These are phyloP conservation scores for Riptortus pedestris DNA, from an alignment of 1,140 invertebrate species.

Conservation along the genomic window DNA sequence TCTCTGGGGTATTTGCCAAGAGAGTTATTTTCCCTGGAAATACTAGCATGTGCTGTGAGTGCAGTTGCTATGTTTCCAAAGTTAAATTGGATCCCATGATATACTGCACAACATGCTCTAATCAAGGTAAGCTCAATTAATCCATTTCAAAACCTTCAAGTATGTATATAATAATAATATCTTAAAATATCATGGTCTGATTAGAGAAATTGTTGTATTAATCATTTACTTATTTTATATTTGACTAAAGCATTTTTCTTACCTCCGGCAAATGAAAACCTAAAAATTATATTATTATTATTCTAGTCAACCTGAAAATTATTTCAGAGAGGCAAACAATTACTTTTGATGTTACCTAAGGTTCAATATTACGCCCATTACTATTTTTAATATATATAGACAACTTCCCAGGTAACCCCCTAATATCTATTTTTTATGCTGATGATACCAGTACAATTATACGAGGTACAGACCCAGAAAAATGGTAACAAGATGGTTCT, in stretches of 20 bases:
- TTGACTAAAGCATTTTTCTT: not conserved
- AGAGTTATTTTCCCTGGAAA: not conserved
- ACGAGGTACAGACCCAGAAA: too few species aligned
- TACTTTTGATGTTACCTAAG: too few species aligned
- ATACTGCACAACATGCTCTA: not conserved
- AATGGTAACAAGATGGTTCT: too few species aligned
- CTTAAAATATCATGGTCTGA: not conserved
- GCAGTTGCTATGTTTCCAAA: not conserved
- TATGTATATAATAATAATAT: not conserved
- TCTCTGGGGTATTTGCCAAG: constrained; percentile 3
- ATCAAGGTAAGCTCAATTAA: not conserved
- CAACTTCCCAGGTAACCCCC: too few species aligned
- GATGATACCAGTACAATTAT: too few species aligned
- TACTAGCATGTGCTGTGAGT: constrained; percentile 13
- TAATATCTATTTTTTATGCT: too few species aligned
- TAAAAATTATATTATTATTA: not conserved
- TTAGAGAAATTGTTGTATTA: not conserved
- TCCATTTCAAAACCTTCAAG: not conserved
- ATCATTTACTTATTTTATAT: not conserved
- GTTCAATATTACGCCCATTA: too few species aligned
- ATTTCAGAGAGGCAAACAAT: too few species aligned
- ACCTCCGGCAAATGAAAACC: not conserved
- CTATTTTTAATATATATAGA: too few species aligned
- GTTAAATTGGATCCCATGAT: constrained; percentile 10
- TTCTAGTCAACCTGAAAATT: not conserved